These are phyloP conservation scores for Gymnocephalus cernua DNA, from an alignment of 2,113 vertebrate genomes.

Conservation along the genomic window DNA sequence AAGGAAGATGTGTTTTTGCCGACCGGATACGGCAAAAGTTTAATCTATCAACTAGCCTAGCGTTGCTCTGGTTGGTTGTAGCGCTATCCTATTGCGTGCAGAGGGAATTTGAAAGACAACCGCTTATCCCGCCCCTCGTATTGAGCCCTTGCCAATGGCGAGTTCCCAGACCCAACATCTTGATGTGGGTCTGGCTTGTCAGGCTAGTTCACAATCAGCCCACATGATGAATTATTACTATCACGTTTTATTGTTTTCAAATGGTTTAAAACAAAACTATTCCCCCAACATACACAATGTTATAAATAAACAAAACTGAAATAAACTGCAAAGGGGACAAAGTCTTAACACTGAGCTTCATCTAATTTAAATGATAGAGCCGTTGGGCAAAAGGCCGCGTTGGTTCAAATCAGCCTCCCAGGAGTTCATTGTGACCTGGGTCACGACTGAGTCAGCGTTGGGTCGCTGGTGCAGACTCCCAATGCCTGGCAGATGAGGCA, in stretches of 20 bases:
- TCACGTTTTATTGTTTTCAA: background rate
- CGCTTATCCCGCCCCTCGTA: too few species aligned
- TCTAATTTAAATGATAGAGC: background rate
- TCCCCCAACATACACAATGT: background rate
- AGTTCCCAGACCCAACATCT: too few species aligned
- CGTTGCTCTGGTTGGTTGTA: too few species aligned
- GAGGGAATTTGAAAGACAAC: too few species aligned
- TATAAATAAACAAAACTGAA: background rate
- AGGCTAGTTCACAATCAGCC: background rate
- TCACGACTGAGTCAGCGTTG: slow-evolving; percentile 16
- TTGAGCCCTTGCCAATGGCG: too few species aligned
- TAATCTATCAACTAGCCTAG: too few species aligned
- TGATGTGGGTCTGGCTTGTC: too few species aligned
- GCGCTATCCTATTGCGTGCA: too few species aligned
- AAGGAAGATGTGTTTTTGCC: too few species aligned
- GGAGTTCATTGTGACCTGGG: slow-evolving; percentile 17
- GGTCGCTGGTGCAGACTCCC: slow-evolving; percentile 23
- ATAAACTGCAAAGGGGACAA: too few species aligned
- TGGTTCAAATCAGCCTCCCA: background rate
- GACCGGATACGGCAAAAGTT: too few species aligned
- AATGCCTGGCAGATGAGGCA: slow-evolving; percentile 36
- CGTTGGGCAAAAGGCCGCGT: background rate
- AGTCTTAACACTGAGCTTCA: background rate
- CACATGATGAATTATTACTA: background rate
- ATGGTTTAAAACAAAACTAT: background rate